A percentile compares a stretch with the other conserved stretches of the same genome.
These are phyloP conservation scores for Acanthosepion lycidas DNA, from an alignment of 2,888 invertebrate species.

Conservation along the genomic window DNA sequence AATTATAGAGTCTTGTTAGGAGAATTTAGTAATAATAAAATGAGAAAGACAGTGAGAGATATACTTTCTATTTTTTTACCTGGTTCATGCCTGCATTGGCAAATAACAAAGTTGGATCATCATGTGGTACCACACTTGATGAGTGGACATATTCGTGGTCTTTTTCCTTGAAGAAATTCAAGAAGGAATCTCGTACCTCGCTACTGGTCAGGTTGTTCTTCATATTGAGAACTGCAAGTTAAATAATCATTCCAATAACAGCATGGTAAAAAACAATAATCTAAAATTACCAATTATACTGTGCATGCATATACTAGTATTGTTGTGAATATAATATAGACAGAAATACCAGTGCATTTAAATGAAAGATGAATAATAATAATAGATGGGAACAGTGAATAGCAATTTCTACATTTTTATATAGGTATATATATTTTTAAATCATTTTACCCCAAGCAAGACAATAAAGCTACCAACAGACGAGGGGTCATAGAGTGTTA, in stretches of 20 bases:
- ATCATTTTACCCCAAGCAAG: no score
- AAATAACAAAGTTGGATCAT: constrained; percentile 98
- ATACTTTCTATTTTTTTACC: constrained; percentile 72
- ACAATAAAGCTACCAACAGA: no score
- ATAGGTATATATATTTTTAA: no score
- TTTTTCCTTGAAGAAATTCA: constrained; percentile 88
- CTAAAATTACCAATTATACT: no score
- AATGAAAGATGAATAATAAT: no score
- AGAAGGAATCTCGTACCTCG: constrained; percentile 87
- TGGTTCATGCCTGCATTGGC: constrained; percentile 99
- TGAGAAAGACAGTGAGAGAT: neutral
- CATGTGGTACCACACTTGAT: constrained; percentile 95
- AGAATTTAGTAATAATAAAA: neutral
- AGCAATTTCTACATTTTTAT: no score
- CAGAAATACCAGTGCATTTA: no score
- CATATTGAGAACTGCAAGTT: constrained; percentile 54
- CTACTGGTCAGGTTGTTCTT: constrained; percentile 77
- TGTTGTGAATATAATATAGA: no score
- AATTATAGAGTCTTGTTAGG: no score
- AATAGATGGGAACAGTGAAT: no score
- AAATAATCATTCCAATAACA: neutral
- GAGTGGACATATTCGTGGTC: constrained; percentile 95
- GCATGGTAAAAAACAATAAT: neutral
- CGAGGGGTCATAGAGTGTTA: no score
- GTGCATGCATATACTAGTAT: no score